Evolutionary conservation across 2,113 vertebrate species (phyloP).

Genomic region (Crotalus helleri): DNA sequence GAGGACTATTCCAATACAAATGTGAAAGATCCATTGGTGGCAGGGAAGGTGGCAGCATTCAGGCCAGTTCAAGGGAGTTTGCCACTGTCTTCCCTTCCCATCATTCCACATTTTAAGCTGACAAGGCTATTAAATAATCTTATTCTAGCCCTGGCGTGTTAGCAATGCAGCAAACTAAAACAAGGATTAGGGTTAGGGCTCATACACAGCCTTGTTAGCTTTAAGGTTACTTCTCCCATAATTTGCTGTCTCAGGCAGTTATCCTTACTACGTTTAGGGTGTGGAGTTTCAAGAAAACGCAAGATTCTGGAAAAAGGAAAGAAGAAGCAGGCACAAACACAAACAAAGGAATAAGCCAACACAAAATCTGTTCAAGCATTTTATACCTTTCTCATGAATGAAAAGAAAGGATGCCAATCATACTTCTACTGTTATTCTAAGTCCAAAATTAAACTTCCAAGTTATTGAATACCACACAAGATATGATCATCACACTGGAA

Average conservation of each 20-base stretch:
- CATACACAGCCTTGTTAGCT: background rate
- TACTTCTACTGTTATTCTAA: background rate
- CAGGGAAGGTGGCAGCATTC: background rate
- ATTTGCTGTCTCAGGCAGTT: background rate
- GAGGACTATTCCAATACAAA: background rate
- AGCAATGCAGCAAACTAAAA: background rate
- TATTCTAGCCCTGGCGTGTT: background rate
- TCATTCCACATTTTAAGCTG: background rate
- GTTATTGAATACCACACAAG: background rate
- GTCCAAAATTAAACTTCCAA: background rate
- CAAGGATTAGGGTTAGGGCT: background rate
- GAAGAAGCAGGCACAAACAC: background rate
- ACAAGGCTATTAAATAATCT: background rate
- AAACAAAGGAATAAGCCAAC: background rate
- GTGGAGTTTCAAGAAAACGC: background rate
- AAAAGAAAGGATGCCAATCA: background rate
- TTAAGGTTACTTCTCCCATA: background rate
- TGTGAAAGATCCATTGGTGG: background rate
- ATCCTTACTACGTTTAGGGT: background rate
- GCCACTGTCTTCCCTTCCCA: background rate
- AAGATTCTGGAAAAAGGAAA: background rate
- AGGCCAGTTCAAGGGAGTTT: background rate
- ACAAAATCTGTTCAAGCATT: background rate
- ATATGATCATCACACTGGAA: background rate
- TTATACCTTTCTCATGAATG: background rate